Base-by-base conservation (phyloP, 2,797 vertebrate genomes). In the Coilia nasus region DNA sequence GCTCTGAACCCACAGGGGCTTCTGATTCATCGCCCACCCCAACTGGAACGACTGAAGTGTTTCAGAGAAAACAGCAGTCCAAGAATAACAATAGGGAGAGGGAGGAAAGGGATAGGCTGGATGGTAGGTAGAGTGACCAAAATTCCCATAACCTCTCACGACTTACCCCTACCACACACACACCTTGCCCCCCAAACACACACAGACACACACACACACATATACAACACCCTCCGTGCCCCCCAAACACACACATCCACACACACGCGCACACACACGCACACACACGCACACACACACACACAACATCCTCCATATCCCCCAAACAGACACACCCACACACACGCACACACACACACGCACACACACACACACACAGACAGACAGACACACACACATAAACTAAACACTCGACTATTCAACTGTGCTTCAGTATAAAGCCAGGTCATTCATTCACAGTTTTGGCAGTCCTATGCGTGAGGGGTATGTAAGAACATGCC, bases 61-160 rank as follows among this genome's bases (percentile, higher is more conserved):
- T 64, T 44, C 31, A 44, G 31, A 78, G 31, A 75, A 17, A 31
- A n/a, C 28, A 64, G n/a, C n/a, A 25, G n/a, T 19, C 71, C 35
- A 78, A 44, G 9, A 78, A 78, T 71, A 78, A 78, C 71, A 78
- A 7, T 35, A 15, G 64, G 67, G 67, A 75, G 67, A 41, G 71
- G 35, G 71, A 78, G 71, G 71, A 78, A 78, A 78, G 71, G 71
- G 71, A 78, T 78, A 21, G 71, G 71, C 71, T 78, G 71, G 71
- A 9, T 35, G 6, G 17, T 41, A 78, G 71, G 71, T 78, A 78
- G 71, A 44, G 35, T 7, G 71, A 44, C 41, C 71, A 78, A 78
- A 78, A 78, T 19, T 78, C 71, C 19, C 31, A 78, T 78, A 78
- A 78, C 17, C 31, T 11, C 71, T 17, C 71, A 9, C 7, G 14